Conservation (phyloP, 2,888 invertebrate genomes). For the Agrotis clavis region DNA sequence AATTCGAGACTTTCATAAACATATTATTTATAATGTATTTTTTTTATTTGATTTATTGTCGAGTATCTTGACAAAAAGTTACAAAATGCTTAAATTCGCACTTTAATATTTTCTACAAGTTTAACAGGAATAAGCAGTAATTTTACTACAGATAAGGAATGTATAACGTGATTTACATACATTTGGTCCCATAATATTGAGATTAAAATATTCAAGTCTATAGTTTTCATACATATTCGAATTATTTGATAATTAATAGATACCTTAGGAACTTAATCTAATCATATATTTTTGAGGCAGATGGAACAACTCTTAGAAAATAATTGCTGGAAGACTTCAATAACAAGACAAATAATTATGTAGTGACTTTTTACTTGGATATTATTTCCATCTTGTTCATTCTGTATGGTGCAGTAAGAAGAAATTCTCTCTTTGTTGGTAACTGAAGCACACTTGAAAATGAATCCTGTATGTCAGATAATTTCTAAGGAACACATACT, state of each 20-base stretch:
- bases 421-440: background rate
- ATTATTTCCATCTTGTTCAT: slow-evolving; percentile 10
- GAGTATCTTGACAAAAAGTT: slow-evolving; percentile 2
- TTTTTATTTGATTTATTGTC: background rate
- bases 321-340: slow-evolving; percentile 4
- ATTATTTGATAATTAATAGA: slow-evolving; percentile 41
- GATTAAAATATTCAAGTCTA: slow-evolving; percentile 43
- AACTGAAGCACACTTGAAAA: no score
- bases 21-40: background rate
- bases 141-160: slow-evolving; percentile 29
- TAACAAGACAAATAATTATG: no score
- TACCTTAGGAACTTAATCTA: slow-evolving; percentile 44
- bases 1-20: slow-evolving; percentile 43
- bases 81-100: slow-evolving; percentile 13
- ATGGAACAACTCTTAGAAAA: slow-evolving; percentile 8
- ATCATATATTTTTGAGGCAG: slow-evolving; percentile 14
- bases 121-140: slow-evolving; percentile 14
- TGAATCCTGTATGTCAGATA: background rate
- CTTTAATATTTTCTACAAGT: slow-evolving; percentile 1
- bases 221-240: slow-evolving; percentile 39
- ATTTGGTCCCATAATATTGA: slow-evolving; percentile 47
- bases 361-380: background rate
- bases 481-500: background rate
- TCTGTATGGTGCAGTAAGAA: slow-evolving; percentile 1
- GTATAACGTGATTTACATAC: slow-evolving; percentile 20